These are phyloP conservation scores for Synergus gifuensis DNA, from an alignment of 2,888 invertebrate species.

Conservation along the genomic window DNA sequence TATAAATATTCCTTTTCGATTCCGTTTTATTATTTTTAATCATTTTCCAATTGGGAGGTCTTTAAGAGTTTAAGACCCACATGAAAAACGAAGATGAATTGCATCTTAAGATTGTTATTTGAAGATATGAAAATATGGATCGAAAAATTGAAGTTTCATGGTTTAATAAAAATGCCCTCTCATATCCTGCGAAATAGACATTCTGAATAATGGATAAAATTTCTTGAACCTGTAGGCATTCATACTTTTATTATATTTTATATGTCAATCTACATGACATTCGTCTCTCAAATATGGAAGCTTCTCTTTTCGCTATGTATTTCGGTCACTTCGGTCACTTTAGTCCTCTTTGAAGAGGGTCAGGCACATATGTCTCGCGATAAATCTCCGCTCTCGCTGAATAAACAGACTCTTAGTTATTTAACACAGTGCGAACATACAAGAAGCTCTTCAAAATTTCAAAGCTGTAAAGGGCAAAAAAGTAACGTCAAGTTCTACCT, in stretches of 20 bases:
- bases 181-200: not conserved
- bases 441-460: conserved; percentile 34
- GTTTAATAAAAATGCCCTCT: not conserved
- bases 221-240: not conserved
- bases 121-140: no score
- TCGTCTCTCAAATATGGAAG: conserved; percentile 26
- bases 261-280: conserved; percentile 14
- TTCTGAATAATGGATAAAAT: no score
- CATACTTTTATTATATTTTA: not conserved
- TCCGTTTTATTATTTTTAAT: not conserved
- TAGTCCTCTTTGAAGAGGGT: conserved; percentile 53
- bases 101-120: no score
- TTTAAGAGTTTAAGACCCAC: no score
- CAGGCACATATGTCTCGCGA: conserved; percentile 41
- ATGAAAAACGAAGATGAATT: no score
- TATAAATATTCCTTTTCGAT: not conserved
- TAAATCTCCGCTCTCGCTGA: conserved; percentile 41
- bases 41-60: no score
- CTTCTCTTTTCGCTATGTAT: conserved; percentile 21
- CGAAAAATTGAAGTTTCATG: no score
- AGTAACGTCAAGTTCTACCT: conserved; percentile 7
- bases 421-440: conserved; percentile 42
- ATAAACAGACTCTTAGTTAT: conserved; percentile 39
- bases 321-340: conserved; percentile 53
- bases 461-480: conserved; percentile 37